Percentiles rank a stretch among this genome's conserved stretches.
These are phyloP conservation scores for Callocephalon fimbriatum DNA, from an alignment of 2,113 vertebrate genomes.

Conservation along the genomic window DNA sequence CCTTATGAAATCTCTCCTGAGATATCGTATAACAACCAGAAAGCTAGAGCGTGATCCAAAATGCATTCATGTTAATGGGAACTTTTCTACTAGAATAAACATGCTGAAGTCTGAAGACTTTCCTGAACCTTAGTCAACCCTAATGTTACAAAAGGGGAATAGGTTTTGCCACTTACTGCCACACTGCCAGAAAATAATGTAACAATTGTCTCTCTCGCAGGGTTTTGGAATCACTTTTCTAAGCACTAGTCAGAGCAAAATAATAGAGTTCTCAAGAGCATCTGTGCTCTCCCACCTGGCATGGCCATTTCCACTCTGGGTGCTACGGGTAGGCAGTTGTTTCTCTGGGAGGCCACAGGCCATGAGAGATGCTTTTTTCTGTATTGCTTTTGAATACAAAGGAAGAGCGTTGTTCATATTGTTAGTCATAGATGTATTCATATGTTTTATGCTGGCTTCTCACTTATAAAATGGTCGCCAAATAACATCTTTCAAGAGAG, in stretches of 20 bases:
- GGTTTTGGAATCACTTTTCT: background rate
- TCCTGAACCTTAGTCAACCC: background rate
- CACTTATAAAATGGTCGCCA: background rate
- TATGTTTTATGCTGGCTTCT: background rate
- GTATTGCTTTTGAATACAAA: background rate
- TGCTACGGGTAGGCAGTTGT: background rate
- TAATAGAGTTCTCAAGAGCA: background rate
- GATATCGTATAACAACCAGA: background rate
- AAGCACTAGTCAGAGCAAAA: background rate
- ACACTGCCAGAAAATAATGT: background rate
- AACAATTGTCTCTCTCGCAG: background rate
- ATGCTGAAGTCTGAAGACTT: background rate
- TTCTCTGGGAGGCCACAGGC: background rate
- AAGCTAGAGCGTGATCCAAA: background rate
- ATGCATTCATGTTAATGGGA: background rate
- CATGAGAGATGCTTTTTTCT: background rate
- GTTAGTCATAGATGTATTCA: background rate
- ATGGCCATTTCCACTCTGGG: background rate
- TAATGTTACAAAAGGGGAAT: background rate
- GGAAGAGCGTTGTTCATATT: accelerated
- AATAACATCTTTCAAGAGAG: background rate
- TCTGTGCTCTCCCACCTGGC: accelerated
- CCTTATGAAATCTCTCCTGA: background rate
- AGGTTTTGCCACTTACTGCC: background rate
- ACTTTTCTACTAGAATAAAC: background rate